Conservation (phyloP, 2,113 vertebrate genomes). For the Myiopsitta monachus region DNA sequence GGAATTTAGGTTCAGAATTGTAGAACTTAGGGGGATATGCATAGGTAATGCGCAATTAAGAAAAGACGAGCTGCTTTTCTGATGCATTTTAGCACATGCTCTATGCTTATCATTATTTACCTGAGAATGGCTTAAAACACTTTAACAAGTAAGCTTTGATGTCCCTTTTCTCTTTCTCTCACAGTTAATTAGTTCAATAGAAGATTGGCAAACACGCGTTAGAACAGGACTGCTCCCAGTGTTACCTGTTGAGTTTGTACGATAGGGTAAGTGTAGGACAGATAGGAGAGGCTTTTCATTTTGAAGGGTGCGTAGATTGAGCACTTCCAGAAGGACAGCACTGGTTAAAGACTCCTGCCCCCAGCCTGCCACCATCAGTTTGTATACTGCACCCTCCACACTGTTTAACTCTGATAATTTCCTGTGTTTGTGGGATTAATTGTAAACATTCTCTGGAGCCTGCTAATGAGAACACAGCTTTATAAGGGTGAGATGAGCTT, state of each 20-base stretch:
- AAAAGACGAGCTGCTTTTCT: neutral
- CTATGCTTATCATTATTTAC: neutral
- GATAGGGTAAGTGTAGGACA: neutral
- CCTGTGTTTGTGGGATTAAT: neutral
- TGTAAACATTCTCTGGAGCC: neutral
- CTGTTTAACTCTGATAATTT: neutral
- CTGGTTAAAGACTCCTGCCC: accelerated
- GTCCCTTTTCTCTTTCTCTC: neutral
- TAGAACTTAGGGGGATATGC: neutral
- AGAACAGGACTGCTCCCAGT: neutral
- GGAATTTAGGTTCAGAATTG: neutral
- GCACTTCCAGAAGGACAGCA: neutral
- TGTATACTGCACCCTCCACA: neutral
- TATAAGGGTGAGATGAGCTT: neutral
- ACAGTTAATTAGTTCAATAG: neutral
- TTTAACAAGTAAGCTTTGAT: neutral
- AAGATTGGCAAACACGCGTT: neutral
- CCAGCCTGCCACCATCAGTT: neutral
- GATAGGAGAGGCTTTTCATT: neutral
- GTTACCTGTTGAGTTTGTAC: neutral
- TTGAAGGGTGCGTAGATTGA: neutral
- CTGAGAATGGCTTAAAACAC: neutral
- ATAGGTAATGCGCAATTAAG: neutral
- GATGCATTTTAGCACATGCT: neutral
- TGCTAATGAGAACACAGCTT: neutral